Percentiles rank a stretch among this genome's conserved stretches.
Evolutionary conservation across 92 coral and sea anemone genomes (phyloP).

Genomic region (Pocillopora grandis): DNA sequence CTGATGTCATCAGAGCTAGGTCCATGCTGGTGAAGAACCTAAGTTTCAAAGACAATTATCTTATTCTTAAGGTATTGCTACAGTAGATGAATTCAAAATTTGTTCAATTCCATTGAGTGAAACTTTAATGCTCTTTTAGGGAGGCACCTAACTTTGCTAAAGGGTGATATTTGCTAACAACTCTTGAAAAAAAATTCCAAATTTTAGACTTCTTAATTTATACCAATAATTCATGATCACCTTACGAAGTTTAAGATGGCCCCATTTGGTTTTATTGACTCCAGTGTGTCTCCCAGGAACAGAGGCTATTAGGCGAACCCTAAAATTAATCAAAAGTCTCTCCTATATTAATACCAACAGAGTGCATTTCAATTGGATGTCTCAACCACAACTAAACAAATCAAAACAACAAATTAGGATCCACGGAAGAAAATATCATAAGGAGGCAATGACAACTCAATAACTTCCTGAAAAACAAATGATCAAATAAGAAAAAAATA

Average conservation of each 20-base stretch:
- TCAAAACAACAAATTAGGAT: not conserved
- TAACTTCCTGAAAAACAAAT: not conserved
- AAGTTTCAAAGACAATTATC: not conserved
- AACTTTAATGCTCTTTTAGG: too few relatives aligned
- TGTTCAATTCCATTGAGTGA: too few relatives aligned
- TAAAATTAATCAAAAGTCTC: not conserved
- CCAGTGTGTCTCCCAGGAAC: constrained; percentile 97
- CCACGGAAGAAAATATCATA: not conserved
- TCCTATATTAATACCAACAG: not conserved
- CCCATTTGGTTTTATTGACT: constrained; percentile 88
- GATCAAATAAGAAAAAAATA: not conserved
- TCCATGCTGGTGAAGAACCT: constrained; percentile 85
- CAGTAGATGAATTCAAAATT: too few relatives aligned
- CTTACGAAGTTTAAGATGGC: constrained; percentile 93
- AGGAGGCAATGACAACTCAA: not conserved
- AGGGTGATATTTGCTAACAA: too few relatives aligned
- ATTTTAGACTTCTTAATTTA: not conserved
- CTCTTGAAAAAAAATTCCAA: too few relatives aligned
- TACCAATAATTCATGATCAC: constrained; percentile 28
- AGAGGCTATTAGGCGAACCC: constrained; percentile 89
- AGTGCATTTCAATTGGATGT: not conserved
- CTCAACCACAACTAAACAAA: not conserved
- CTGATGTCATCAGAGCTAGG: constrained; percentile 61
- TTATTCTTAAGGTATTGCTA: not conserved
- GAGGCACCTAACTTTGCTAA: too few relatives aligned